These are phyloP conservation scores for Habroteleia sp. DNA, from an alignment of 2,888 invertebrate species.

Conservation along the genomic window DNA sequence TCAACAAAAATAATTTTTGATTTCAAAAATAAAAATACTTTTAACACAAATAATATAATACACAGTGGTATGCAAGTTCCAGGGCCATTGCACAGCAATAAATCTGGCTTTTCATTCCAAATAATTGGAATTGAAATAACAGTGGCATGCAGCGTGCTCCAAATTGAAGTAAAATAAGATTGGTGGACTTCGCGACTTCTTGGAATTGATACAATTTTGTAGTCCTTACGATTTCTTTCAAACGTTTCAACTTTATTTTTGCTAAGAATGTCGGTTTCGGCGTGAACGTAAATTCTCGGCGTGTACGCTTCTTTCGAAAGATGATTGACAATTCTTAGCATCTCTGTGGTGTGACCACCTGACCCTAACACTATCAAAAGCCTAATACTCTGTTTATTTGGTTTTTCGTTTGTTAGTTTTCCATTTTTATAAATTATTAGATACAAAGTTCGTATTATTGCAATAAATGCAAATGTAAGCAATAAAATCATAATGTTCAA, in stretches of 20 bases:
- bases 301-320: slow-evolving; percentile 85
- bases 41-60: slow-evolving; percentile 88
- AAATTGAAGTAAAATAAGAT: slow-evolving; percentile 89
- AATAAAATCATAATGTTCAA: slow-evolving; percentile 6
- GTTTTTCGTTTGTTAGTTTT: slow-evolving; percentile 35
- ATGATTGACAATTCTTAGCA: slow-evolving; percentile 87
- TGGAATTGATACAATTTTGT: slow-evolving; percentile 85
- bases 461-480: slow-evolving; percentile 3
- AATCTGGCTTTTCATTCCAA: slow-evolving; percentile 87
- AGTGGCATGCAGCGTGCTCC: slow-evolving; percentile 89
- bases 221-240: slow-evolving; percentile 81
- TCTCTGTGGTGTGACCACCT: slow-evolving; percentile 98
- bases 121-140: slow-evolving; percentile 87
- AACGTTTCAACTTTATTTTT: slow-evolving; percentile 84
- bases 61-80: slow-evolving; percentile 98
- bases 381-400: slow-evolving; percentile 60
- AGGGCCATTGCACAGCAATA: slow-evolving; percentile 96
- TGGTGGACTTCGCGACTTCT: slow-evolving; percentile 94
- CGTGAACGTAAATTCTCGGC: slow-evolving; percentile 90
- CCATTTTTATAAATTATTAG: slow-evolving; percentile 59
- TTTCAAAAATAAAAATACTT: slow-evolving; percentile 85
- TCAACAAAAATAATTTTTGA: slow-evolving; percentile 94
- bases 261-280: slow-evolving; percentile 90
- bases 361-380: slow-evolving; percentile 88
- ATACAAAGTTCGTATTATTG: slow-evolving; percentile 13